Conservation (phyloP, 64 coral and sea anemone species). For the Dendronephthya gigantea region DNA sequence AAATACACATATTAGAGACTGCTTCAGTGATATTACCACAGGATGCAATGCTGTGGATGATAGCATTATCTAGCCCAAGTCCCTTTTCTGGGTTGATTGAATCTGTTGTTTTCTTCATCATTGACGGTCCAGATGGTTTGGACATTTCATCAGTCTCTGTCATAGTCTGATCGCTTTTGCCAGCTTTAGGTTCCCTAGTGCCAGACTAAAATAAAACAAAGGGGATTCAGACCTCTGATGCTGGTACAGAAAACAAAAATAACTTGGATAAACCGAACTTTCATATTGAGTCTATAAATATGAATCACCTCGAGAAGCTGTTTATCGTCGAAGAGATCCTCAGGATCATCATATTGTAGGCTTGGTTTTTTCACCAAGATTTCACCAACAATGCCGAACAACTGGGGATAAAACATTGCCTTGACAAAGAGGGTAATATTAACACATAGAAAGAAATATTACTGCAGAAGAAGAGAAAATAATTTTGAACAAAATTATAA, state of each 20-base stretch:
- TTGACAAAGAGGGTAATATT: no score
- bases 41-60: conserved; percentile 70
- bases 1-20: no score
- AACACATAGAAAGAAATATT: no score
- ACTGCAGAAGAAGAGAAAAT: no score
- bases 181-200: conserved; percentile 35
- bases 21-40: conserved; percentile 49
- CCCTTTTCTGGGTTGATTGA: conserved; percentile 50
- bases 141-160: conserved; percentile 45
- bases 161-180: conserved; percentile 61
- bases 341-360: conserved; percentile 2
- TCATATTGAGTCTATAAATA: not conserved
- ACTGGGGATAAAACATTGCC: conserved; percentile 92
- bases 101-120: conserved; percentile 8
- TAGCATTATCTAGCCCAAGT: conserved; percentile 80
- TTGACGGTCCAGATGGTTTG: not conserved
- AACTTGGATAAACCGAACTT: not conserved
- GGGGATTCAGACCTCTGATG: not conserved
- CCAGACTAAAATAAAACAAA: not conserved
- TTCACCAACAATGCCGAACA: conserved; percentile 49
- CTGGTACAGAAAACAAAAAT: no score
- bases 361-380: not conserved
- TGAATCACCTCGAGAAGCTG: not conserved
- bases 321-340: conserved; percentile 1
- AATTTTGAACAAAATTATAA: no score